These are phyloP conservation scores for Anolis carolinensis DNA, from an alignment of 2,113 vertebrate species.

Conservation along the genomic window DNA sequence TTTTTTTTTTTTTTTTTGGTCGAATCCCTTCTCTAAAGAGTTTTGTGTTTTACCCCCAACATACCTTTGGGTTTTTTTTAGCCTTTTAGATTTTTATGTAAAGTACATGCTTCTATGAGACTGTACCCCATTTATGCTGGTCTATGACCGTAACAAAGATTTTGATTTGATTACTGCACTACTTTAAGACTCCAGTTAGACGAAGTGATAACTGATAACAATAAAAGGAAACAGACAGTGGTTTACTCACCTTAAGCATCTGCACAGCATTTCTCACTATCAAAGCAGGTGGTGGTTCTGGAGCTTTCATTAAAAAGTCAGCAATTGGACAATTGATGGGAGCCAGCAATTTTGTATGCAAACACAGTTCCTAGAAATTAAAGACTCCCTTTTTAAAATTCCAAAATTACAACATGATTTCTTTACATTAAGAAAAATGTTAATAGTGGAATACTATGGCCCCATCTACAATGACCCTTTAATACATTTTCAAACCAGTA, in stretches of 20 bases:
- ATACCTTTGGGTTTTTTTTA: too few species aligned
- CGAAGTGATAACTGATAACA: constrained; percentile 25
- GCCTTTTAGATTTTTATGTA: too few species aligned
- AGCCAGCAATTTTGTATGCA: constrained; percentile 92
- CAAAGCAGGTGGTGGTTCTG: constrained; percentile 88
- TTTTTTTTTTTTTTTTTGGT: too few species aligned
- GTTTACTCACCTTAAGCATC: constrained; percentile 89
- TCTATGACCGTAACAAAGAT: too few species aligned
- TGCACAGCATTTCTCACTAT: constrained; percentile 89
- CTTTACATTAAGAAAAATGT: neutral
- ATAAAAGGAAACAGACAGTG: neutral
- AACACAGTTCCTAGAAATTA: constrained; percentile 85
- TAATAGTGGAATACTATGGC: neutral
- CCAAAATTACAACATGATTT: neutral
- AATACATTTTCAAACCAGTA: too few species aligned
- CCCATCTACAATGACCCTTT: too few species aligned
- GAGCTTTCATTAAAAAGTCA: constrained; percentile 93
- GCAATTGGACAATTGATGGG: constrained; percentile 84
- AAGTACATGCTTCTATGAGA: too few species aligned
- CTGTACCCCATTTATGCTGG: too few species aligned
- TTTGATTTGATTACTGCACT: too few species aligned
- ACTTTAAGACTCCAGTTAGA: neutral
- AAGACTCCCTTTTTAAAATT: neutral
- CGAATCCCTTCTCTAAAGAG: too few species aligned
- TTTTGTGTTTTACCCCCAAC: too few species aligned